Evolutionary conservation across 2,113 vertebrate genomes (phyloP), one percentile per base, ranked within the genome.

Genomic region (Origma solitaria): DNA sequence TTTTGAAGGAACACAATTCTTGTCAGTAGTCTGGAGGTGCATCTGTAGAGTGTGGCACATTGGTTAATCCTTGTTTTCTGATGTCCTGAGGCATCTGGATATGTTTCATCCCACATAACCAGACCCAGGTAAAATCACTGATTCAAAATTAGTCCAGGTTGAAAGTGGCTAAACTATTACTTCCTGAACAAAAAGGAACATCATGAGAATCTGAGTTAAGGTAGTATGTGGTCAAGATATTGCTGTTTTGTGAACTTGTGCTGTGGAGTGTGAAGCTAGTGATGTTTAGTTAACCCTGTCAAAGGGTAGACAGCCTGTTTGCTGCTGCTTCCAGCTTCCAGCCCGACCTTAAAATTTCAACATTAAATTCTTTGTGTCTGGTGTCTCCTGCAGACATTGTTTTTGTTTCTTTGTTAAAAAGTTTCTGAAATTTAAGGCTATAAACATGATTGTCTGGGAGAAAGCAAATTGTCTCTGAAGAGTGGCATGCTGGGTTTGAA

Each of bases 221-320:
- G 33, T 40, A 42, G 4, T 38, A 21, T 1, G 2, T 28, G 19
- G 24, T 51, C 51, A 44, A 85, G 44, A 25, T 0, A 0, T 30
- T 88, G 30, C 30, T 90, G 31, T 9, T 58, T 79, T 0, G 0
- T 33, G 35, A 72, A 44, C 49, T 47, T 58, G 19, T 21, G 3
- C 20, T 53, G 21, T 49, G 15, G 31, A 69, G 9, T 2, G 0
- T 49, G 40, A 88, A 82, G 28, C 23, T 54, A 30, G 11, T 21
- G 47, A 38, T 62, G 11, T 25, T 70, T 68, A 17, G 45, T 65
- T 69, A 80, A 40, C 10, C 0, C 1, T 47, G 10, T 68, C 37
- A 45, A 11, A 42, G 30, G 15, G 35, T 15, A 40, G n/a, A 78
- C 38, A 56, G 3, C 17, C 31, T 68, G 14, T 82, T 82, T 73